phyloP scores from a whole-genome alignment of 2,797 vertebrate genomes.

The Manis pentadactyla region DNA sequence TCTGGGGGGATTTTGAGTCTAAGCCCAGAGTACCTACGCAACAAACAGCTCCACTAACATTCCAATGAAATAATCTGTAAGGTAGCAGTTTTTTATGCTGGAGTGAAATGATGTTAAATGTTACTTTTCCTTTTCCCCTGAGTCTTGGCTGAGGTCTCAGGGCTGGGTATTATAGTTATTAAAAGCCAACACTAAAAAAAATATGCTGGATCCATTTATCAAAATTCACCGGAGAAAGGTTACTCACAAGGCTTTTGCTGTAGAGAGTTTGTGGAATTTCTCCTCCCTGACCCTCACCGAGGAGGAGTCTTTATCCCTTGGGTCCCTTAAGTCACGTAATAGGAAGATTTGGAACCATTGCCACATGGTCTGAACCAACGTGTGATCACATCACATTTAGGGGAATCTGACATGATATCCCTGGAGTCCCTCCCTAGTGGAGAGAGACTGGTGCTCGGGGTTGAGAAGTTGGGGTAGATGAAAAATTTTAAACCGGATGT shows the following conservation, averaged over 20 bases:
- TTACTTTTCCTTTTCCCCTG: not conserved
- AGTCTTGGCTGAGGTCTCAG: not conserved
- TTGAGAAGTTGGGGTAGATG: not conserved
- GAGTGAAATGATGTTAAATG: not conserved
- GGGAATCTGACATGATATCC: not conserved
- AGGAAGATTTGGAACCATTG: not conserved
- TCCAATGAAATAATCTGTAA: not conserved
- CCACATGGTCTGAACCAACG: not conserved
- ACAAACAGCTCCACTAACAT: not conserved
- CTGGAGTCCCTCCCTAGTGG: not conserved
- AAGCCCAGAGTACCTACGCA: not conserved
- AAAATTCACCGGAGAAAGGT: not conserved
- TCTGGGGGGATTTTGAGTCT: not conserved
- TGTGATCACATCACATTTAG: not conserved
- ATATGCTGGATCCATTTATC: not conserved
- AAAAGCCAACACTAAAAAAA: not conserved
- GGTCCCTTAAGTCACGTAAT: not conserved
- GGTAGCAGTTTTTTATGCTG: not conserved
- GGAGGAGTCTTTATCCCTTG: not conserved
- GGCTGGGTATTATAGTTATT: not conserved
- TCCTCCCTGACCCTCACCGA: not conserved
- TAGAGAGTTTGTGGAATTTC: not conserved
- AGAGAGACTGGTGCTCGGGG: not conserved
- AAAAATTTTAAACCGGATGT: not conserved
- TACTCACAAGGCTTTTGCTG: not conserved